Conservation (phyloP, 2,797 vertebrate species). For the Craterocephalus amniculus region DNA sequence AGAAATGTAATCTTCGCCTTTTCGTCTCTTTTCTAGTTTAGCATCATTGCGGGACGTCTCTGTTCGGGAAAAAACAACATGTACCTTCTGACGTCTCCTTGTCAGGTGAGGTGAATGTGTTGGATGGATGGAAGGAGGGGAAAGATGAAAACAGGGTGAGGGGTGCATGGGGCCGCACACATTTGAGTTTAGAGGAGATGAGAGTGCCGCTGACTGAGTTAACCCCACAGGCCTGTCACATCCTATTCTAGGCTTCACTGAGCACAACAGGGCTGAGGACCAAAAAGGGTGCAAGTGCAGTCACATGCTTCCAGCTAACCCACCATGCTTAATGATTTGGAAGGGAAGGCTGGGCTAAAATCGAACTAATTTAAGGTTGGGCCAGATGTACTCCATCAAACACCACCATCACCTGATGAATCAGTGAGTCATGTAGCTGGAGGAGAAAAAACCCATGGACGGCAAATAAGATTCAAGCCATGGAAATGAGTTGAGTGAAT, state of each 20-base stretch:
- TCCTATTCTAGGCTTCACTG: constrained; percentile 82
- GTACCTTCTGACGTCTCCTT: constrained; percentile 30
- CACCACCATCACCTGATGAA: constrained; percentile 70
- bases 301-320: constrained; percentile 75
- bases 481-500: constrained; percentile 46
- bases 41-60: constrained; percentile 42
- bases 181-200: constrained; percentile 68
- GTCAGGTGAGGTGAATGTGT: constrained; percentile 57
- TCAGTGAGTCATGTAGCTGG: constrained; percentile 58
- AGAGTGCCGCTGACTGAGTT: constrained; percentile 73
- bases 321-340: constrained; percentile 71
- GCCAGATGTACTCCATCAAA: constrained; percentile 70
- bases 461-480: constrained; percentile 39
- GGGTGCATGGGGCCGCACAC: constrained; percentile 43
- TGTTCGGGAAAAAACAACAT: constrained; percentile 34
- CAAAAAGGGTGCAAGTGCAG: constrained; percentile 73
- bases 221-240: constrained; percentile 80
- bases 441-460: constrained; percentile 43
- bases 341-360: constrained; percentile 56
- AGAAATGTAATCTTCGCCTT: constrained; percentile 36
- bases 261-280: constrained; percentile 71
- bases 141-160: constrained; percentile 35
- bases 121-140: constrained; percentile 28
- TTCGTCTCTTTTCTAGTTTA: constrained; percentile 23
- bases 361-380: constrained; percentile 65